Base-by-base conservation (phyloP, 2,113 vertebrate species). In the Pristiophorus japonicus region DNA sequence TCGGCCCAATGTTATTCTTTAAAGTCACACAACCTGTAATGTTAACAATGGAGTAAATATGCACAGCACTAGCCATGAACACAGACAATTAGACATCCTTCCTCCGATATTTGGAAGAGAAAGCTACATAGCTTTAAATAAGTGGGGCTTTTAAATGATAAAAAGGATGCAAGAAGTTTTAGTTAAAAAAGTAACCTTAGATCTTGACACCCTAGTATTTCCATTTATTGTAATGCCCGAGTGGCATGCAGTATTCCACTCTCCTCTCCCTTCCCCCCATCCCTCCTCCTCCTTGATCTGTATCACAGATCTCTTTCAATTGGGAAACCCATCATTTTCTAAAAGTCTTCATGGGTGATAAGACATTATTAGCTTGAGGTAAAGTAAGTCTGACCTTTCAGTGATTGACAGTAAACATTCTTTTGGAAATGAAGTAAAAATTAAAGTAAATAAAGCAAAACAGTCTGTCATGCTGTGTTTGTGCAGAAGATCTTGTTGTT, bases 321-420 rank as follows among this genome's bases (percentile, higher is more conserved):
- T 30, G 42, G 27, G 20, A 87, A 87, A 87, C 42, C 51, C 84
- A 51, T 27, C 7, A 27, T 24, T 51, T 27, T 27, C 84, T 87
- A 51, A 87, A 27, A 87, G 18, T 45, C 1, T 87, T 51, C 84
- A 47, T 24, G 45, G 45, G 24, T 87, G 42, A 51, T 45, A 51
- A 27, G 45, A 30, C 45, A 87, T 87, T 87, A 47, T 87, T 47
- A 87, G 84, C 45, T 87, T 51, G 42, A 84, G 38, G 78, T 42
- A 4, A 42, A 42, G 38, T 24, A 87, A 87, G 84, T 87, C 45
- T 87, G 84, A 27, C 42, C 84, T 87, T 22, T 87, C 42, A 51
- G 84, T 27, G 24, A 47, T 47, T 87, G 84, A 47, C 84, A 87
- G 84, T 87, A 87, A 87, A 51, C 84, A 87, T 87, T 87, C 45